A percentile compares a stretch with the other conserved stretches of the same genome.
These are phyloP conservation scores for Acanthis flammea DNA, from an alignment of 2,797 vertebrate species.

Conservation along the genomic window DNA sequence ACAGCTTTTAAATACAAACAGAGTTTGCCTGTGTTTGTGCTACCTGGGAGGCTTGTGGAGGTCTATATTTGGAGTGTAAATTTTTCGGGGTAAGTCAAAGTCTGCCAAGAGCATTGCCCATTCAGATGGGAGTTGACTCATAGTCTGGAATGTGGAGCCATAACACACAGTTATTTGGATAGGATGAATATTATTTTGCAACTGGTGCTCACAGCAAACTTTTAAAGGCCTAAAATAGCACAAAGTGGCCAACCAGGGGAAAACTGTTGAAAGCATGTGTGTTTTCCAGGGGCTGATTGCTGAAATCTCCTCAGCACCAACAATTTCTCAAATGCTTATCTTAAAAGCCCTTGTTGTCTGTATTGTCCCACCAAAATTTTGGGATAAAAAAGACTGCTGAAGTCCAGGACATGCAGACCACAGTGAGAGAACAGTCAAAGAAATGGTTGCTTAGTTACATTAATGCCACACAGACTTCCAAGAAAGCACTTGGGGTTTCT, in stretches of 20 bases:
- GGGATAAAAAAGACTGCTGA: not conserved
- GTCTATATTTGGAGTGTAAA: not conserved
- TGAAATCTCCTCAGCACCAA: not conserved
- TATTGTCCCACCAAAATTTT: not conserved
- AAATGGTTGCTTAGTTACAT: not conserved
- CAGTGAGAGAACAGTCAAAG: not conserved
- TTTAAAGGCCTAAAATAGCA: not conserved
- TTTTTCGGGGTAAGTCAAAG: not conserved
- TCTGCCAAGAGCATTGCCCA: not conserved
- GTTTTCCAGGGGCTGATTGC: not conserved
- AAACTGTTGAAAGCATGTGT: not conserved
- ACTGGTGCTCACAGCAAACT: not conserved
- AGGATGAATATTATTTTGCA: not conserved
- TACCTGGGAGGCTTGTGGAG: not conserved
- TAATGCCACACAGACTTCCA: not conserved
- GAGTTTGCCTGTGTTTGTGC: not conserved
- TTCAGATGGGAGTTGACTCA: not conserved
- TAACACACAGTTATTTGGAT: not conserved
- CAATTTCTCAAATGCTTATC: not conserved
- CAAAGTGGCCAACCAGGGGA: not conserved
- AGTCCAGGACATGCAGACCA: not conserved
- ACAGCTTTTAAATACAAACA: not conserved
- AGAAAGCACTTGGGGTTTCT: not conserved
- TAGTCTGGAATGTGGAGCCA: not conserved
- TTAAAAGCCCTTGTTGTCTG: not conserved